These are phyloP conservation scores for Conops quadrifasciatus DNA, from an alignment of 2,888 invertebrate genomes.

Conservation along the genomic window DNA sequence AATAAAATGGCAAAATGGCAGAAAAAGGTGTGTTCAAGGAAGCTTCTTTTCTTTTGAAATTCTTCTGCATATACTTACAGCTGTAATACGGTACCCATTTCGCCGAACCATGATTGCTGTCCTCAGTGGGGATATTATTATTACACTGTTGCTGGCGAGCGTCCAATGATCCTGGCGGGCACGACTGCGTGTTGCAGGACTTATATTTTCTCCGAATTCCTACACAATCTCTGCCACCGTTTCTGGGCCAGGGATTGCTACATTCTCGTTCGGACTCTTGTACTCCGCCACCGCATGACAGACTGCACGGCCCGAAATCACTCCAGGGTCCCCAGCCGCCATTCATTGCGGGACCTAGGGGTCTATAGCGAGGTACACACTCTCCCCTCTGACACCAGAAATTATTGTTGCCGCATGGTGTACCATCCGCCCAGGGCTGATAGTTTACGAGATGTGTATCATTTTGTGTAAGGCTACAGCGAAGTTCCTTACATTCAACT, in stretches of 20 bases:
- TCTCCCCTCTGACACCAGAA: constrained; percentile 82
- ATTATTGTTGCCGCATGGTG: constrained; percentile 72
- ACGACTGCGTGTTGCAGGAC: constrained; percentile 64
- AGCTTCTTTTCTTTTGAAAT: too few species aligned
- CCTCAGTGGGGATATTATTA: too few species aligned
- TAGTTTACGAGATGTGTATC: constrained; percentile 67
- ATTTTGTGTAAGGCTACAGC: constrained; percentile 72
- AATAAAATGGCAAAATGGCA: background rate
- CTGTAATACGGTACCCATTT: too few species aligned
- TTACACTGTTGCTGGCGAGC: too few species aligned
- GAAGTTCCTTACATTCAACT: constrained; percentile 74
- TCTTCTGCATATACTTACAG: too few species aligned
- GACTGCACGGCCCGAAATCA: too few species aligned
- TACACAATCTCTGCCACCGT: constrained; percentile 80
- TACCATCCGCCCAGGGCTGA: constrained; percentile 92
- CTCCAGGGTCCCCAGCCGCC: too few species aligned
- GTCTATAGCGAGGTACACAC: constrained; percentile 69
- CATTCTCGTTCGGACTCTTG: too few species aligned
- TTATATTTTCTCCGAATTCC: constrained; percentile 75
- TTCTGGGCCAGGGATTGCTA: constrained; percentile 60
- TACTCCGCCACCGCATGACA: too few species aligned
- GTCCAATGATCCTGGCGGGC: constrained; percentile 69
- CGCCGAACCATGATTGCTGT: too few species aligned
- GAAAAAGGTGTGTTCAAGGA: too few species aligned
- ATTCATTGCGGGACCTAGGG: constrained; percentile 39